Evolutionary conservation across 2,888 invertebrate genomes (phyloP), one percentile per base, ranked within the genome.

Genomic region (Drosophila rubida): DNA sequence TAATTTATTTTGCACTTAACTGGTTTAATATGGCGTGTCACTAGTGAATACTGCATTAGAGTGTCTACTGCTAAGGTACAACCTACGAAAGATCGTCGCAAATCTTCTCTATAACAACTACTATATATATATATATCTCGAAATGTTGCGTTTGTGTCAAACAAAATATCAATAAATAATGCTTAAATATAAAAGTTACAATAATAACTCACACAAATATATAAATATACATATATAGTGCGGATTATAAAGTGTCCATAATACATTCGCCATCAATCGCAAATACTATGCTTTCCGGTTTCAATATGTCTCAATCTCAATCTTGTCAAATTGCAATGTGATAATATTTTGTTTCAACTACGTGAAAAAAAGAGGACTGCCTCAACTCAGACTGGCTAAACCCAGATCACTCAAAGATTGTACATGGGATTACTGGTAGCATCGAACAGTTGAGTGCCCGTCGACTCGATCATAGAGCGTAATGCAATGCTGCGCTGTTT

Each of bases 401-500:
- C 16, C 35, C 58, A 30, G 55, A 14, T 55, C 14, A 30, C 45
- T 70, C 75, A 90, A 35, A 91, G 87, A 79, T 91, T 91, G 78
- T 91, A 91, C 89, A 91, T 90, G 55, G 91, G 91, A 81, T 91
- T 91, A 75, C 89, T 91, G 49, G 91, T 91, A 22, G 92, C 92
- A 66, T 92, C 92, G 30, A 91, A 92, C 27, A 94, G 88, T 85
- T 94, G 94, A 66, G 93, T 93, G 44, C 94, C 94, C 27, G 94
- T 94, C 6, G 93, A 93, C 75, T 93, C 93, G 45, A 94, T 94
- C 90, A 94, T 93, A 41, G 94, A 93, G 69, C 93, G 93, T 53
- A 94, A 92, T 66, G 94, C 94, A 80, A 94, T 93, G 19, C 94
- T 94, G 60, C 94, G 94, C 82, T 94, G 93, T 35, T 93, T 93